Percentiles rank a stretch among this genome's conserved stretches.
These are phyloP conservation scores for Coturnix japonica DNA, from an alignment of 2,113 vertebrate species.

Conservation along the genomic window DNA sequence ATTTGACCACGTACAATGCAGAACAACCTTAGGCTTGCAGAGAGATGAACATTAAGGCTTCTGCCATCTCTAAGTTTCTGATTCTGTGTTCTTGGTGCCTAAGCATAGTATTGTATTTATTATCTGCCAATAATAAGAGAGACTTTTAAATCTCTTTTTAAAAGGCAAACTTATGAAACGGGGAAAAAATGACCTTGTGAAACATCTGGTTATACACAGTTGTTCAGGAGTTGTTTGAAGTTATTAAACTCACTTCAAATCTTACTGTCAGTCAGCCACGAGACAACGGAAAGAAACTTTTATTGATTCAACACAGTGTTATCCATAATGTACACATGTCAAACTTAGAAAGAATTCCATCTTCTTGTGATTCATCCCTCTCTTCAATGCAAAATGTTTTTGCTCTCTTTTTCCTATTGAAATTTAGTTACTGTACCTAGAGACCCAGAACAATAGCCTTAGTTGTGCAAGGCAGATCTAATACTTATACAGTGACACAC, in stretches of 20 bases:
- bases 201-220: slow-evolving; percentile 56
- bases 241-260: slow-evolving; percentile 45
- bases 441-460: not conserved
- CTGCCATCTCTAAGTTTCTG: not conserved
- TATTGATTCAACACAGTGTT: not conserved
- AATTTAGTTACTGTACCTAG: not conserved
- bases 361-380: not conserved
- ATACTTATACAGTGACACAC: not conserved
- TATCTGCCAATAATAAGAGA: slow-evolving; percentile 50
- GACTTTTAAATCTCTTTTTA: slow-evolving; percentile 45
- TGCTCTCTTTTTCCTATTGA: not conserved
- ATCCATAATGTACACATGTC: not conserved
- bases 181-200: slow-evolving; percentile 13
- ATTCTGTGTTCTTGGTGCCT: slow-evolving; percentile 33
- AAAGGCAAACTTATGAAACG: slow-evolving; percentile 39
- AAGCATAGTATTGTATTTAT: slow-evolving; percentile 3
- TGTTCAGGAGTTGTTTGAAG: slow-evolving; percentile 47
- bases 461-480: accelerated
- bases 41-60: not conserved
- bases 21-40: not conserved
- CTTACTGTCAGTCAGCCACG: slow-evolving; percentile 12
- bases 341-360: not conserved
- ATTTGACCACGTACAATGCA: not conserved
- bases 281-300: not conserved
- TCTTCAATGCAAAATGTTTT: not conserved